Evolutionary conservation across 2,888 invertebrate genomes (phyloP), one percentile per base, ranked within the genome.

Genomic region (Agonum fuliginosum): DNA sequence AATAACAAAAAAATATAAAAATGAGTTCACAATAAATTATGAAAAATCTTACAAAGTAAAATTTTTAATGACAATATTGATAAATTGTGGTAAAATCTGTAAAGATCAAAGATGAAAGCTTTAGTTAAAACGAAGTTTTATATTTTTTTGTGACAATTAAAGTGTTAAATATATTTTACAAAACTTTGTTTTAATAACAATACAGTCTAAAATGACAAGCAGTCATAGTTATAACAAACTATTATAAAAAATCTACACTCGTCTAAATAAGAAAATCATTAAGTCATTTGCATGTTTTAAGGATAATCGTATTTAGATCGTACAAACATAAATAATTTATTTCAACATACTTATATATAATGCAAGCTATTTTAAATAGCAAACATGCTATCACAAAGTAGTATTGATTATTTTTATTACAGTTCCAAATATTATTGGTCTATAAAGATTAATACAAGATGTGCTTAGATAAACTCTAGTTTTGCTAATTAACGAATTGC

Each of bases 281-380:
- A 54, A 22, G 12, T 54, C 22, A 24, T 10, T 54, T 5, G 2
- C 8, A 46, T 14, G 19, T 6, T 12, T 12, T 54, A 54, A 12
- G 8, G 10, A 8, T 62, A 30, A 10, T 62, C 17, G 2, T 62
- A 62, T 62, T 62, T 62, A 30, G 34, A 3, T 19, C 17, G 12
- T 62, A 58, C 58, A 58, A 67, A 67, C 34, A 17, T 67, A 67
- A 67, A 67, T 41, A n/a, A 67, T 62, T 62, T 8, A 62, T 67
- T 67, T 67, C 17, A 30, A 58, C 14, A 58, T 67, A 22, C 41
- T 67, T 67, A 67, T 41, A 37, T 22, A 67, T 67, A 67, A 67
- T 67, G 67, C 67, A 67, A 41, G 67, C 67, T 67, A 67, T 67
- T 62, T 41, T 20, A 67, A 41, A 67, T 67, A 67, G 67, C 67